Percentiles rank a stretch among this genome's conserved stretches.
These are phyloP conservation scores for Heliconius hewitsoni DNA, from an alignment of 1,140 invertebrate genomes.

Conservation along the genomic window DNA sequence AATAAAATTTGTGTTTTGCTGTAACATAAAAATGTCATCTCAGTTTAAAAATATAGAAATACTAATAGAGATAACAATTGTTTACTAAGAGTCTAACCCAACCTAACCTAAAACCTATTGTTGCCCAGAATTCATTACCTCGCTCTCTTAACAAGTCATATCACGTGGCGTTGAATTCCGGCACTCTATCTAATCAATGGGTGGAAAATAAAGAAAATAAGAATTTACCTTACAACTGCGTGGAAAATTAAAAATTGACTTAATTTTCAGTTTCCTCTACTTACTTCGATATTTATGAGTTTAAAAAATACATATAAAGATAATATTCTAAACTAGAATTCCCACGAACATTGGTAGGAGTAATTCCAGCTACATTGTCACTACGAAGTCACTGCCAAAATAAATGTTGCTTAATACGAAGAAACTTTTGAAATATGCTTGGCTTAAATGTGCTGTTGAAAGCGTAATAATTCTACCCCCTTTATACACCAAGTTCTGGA, in stretches of 20 bases:
- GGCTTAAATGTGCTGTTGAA: constrained; percentile 79
- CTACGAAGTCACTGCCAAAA: constrained; percentile 78
- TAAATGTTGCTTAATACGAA: constrained; percentile 80
- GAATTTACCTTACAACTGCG: no score
- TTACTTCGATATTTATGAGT: no score
- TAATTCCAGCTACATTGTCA: constrained; percentile 48
- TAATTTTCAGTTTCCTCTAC: no score
- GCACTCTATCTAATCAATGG: no score
- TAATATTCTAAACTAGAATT: no score
- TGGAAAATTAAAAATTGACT: no score
- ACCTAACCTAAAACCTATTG: not conserved
- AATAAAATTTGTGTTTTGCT: not conserved
- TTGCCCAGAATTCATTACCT: not conserved
- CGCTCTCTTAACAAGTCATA: no score
- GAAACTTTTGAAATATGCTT: constrained; percentile 80
- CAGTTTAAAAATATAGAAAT: not conserved
- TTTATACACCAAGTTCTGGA: constrained; percentile 69
- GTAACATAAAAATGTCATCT: not conserved
- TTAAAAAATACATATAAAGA: no score
- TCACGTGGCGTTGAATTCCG: no score
- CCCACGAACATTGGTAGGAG: no score
- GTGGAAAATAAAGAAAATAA: no score
- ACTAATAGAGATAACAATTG: not conserved
- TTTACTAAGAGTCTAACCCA: not conserved
- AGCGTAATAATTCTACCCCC: constrained; percentile 74